phyloP scores from a whole-genome alignment of 2,113 vertebrate species.

The Catharus minimus region DNA sequence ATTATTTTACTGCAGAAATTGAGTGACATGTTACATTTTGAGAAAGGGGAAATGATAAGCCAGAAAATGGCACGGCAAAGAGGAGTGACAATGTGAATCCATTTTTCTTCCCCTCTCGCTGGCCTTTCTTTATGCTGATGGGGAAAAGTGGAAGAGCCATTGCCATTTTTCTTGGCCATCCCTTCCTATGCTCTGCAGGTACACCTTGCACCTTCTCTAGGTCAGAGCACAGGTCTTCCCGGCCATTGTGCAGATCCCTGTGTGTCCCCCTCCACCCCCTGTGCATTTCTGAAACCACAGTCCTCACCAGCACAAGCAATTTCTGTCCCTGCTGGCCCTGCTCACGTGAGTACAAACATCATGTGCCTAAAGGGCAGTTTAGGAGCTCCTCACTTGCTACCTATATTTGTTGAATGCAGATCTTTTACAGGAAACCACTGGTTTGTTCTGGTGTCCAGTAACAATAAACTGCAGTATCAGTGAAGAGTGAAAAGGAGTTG shows the following conservation, averaged over 20 bases:
- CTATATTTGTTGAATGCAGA: background rate
- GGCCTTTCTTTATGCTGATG: background rate
- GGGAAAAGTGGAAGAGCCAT: background rate
- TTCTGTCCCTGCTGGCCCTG: background rate
- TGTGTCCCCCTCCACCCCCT: background rate
- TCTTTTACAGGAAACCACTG: background rate
- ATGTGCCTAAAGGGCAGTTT: background rate
- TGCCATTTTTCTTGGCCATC: background rate
- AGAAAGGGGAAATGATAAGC: background rate
- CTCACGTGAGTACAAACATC: accelerated
- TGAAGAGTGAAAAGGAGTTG: background rate
- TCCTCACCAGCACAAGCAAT: background rate
- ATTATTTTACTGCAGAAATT: background rate
- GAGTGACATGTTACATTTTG: background rate
- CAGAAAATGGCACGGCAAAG: background rate
- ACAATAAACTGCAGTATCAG: background rate
- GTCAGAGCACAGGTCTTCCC: background rate
- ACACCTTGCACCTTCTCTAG: background rate
- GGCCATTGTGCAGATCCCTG: accelerated
- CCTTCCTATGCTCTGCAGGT: background rate
- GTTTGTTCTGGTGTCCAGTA: background rate
- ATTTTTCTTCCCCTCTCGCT: background rate
- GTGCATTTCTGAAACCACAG: background rate
- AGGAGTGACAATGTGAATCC: background rate
- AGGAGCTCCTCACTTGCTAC: background rate